Base-by-base conservation (phyloP, 2,797 vertebrate species). In the Lutjanus argentimaculatus region DNA sequence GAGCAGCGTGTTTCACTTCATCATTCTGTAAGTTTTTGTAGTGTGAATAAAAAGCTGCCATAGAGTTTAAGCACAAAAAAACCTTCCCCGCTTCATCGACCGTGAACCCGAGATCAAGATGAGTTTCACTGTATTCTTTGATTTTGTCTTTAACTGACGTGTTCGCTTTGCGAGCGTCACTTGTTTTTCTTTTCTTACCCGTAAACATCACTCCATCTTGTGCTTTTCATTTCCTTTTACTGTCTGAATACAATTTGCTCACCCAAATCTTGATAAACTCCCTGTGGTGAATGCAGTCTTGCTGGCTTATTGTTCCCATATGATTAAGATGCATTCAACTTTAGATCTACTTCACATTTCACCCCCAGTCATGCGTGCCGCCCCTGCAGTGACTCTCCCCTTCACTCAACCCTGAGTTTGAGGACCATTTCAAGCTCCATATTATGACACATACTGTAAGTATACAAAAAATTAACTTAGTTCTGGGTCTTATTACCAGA, bases 131-230 rank as follows among this genome's bases (percentile, higher is more conserved):
- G 4, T 36, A 19, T 51, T 53, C 17, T 59, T 45, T 46, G 17
- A 10, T 30, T 30, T 30, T 30, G 25, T 2, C 15, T 64, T 48
- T 17, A 22, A 36, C 30, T 25, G 36, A 45, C 0, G 3, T 45
- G 9, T 45, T 77, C 48, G n/a, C 48, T 72, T 53, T 8, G 7
- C 2, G 0, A 21, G 46, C 0, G 1, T 67, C 13, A 46, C 45
- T 64, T 25, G 5, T 55, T 55, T 67, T 66, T 58, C 8, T 46
- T 30, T 63, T 17, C 16, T 57, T 22, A 22, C 22, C 53, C 40
- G 17, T 59, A 79, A 68, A 75, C 14, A 63, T 40, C 46, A 65
- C 13, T 19, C 49, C 12, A 45, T 63, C 42, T 22, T 75, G 16
- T 15, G 6, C 30, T 72, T 65, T 19, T n/a, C 7, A 43, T 25